These are phyloP conservation scores for Rhinolophus ferrumequinum DNA, from an alignment of 2,113 vertebrate species.

Conservation along the genomic window DNA sequence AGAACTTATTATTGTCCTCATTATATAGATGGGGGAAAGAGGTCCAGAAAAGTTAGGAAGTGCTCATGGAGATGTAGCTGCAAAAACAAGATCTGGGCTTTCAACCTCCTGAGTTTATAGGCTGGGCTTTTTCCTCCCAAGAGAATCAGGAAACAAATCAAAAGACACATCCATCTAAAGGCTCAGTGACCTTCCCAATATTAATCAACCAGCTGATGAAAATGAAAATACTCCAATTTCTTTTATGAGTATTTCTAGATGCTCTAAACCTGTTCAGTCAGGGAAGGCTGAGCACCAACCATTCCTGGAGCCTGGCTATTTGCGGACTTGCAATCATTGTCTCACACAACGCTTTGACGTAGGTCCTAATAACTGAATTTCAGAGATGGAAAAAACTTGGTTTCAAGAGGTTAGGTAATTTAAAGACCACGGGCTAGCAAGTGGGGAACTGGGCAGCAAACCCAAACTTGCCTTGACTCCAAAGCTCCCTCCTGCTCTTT, in stretches of 20 bases:
- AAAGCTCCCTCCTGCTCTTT: not conserved
- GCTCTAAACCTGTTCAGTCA: not conserved
- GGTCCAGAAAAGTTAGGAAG: constrained; percentile 6
- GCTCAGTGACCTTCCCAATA: not conserved
- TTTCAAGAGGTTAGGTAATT: not conserved
- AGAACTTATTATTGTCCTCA: not conserved
- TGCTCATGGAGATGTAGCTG: not conserved
- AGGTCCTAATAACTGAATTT: not conserved
- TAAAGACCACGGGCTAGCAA: not conserved
- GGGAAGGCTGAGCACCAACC: not conserved
- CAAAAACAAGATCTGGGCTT: not conserved
- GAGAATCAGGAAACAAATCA: constrained; percentile 48
- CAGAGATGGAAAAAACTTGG: not conserved
- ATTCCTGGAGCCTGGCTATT: not conserved
- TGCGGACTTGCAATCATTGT: not conserved
- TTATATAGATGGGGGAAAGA: not conserved
- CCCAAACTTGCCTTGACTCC: not conserved
- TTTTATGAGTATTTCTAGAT: not conserved
- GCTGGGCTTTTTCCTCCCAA: not conserved
- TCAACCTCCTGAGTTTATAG: not conserved
- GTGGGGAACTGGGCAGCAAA: not conserved
- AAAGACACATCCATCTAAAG: not conserved
- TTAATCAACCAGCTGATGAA: constrained; percentile 13
- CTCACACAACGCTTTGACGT: not conserved
- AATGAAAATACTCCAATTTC: constrained; percentile 20